These are phyloP conservation scores for Mycogona germanica DNA, from an alignment of 2,888 invertebrate species.

Conservation along the genomic window DNA sequence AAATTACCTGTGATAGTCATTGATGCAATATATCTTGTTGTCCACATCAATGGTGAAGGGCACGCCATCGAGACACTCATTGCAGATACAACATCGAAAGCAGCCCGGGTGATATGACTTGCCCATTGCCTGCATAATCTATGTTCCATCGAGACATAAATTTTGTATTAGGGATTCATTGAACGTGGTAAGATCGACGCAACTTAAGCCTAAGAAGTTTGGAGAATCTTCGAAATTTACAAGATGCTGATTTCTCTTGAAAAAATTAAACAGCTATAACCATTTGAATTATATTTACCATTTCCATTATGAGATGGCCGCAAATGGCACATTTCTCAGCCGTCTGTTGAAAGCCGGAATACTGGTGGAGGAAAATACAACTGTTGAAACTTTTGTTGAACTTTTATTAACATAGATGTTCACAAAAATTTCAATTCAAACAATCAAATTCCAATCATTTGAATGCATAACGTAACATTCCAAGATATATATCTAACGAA, in stretches of 20 bases:
- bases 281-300: constrained; percentile 56
- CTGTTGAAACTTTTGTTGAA: no score
- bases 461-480: no score
- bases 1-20: constrained; percentile 82
- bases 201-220: no score
- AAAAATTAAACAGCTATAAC: background rate
- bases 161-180: background rate
- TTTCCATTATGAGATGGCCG: constrained; percentile 98
- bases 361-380: constrained; percentile 60
- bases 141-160: no score
- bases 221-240: no score
- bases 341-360: constrained; percentile 97
- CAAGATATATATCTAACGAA: no score
- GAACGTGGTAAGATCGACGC: no score
- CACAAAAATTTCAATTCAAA: no score
- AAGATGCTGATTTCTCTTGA: no score
- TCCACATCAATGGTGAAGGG: constrained; percentile 97
- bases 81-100: constrained; percentile 95
- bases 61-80: constrained; percentile 94
- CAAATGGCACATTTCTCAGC: constrained; percentile 98
- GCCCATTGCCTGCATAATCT: constrained; percentile 99
- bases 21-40: constrained; percentile 96
- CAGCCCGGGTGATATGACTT: constrained; percentile 98
- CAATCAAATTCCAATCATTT: no score
- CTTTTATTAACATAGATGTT: no score